phyloP scores from a whole-genome alignment of 1,140 invertebrate genomes.

The Eumaeus atala region DNA sequence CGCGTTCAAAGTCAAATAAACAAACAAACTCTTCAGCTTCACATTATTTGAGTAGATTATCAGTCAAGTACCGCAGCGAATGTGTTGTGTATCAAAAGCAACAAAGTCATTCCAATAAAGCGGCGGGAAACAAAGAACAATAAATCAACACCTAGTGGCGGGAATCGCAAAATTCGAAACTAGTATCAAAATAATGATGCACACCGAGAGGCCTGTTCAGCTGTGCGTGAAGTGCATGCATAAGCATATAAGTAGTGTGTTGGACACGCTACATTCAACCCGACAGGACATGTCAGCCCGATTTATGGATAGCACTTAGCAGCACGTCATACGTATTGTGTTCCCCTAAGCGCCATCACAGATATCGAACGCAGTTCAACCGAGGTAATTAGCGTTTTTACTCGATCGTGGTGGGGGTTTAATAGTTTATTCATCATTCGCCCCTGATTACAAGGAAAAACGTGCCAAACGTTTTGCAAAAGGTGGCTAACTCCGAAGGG shows the following conservation, averaged over 20 bases:
- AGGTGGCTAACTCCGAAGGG: too few species aligned
- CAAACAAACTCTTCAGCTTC: too few species aligned
- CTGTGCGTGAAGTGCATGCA: slow-evolving; percentile 31
- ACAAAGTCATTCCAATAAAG: background rate
- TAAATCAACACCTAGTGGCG: background rate
- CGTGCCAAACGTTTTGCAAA: too few species aligned
- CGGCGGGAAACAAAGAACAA: background rate
- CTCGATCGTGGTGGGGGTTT: background rate
- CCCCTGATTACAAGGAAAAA: slow-evolving; percentile 6
- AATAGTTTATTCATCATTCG: too few species aligned
- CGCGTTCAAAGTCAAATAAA: too few species aligned
- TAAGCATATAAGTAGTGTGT: slow-evolving; percentile 28
- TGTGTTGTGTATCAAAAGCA: background rate
- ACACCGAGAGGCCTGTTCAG: slow-evolving; percentile 22
- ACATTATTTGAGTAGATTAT: too few species aligned
- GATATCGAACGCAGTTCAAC: slow-evolving; percentile 15
- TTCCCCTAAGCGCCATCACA: slow-evolving; percentile 24
- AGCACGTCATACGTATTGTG: slow-evolving; percentile 30
- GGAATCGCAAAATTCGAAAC: slow-evolving; percentile 12
- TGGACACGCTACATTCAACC: slow-evolving; percentile 35
- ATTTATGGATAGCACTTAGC: slow-evolving; percentile 41
- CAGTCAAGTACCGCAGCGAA: too few species aligned
- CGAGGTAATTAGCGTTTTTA: slow-evolving; percentile 10
- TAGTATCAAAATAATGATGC: slow-evolving; percentile 19
- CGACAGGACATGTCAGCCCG: slow-evolving; percentile 35